Evolutionary conservation across 2,797 vertebrate species (phyloP).

Genomic region (Limnodromus scolopaceus): DNA sequence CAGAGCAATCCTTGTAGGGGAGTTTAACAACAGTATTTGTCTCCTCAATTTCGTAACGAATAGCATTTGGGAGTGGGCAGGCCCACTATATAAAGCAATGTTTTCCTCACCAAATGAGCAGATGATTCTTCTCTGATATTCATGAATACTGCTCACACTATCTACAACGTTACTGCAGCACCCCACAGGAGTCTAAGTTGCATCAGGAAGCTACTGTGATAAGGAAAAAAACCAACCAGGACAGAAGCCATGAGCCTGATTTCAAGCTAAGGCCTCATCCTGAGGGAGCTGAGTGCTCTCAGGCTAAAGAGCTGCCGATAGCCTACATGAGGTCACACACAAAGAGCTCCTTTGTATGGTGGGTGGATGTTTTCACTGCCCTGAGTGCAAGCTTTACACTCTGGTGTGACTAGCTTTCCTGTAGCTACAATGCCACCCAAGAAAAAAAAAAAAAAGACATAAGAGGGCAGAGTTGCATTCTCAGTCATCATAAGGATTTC

Average conservation of each 20-base stretch:
- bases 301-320: neutral
- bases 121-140: neutral
- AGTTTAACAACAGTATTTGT: neutral
- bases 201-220: neutral
- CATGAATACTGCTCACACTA: neutral
- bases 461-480: neutral
- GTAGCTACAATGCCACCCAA: neutral
- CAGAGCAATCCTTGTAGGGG: neutral
- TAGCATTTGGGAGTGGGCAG: neutral
- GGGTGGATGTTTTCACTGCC: neutral
- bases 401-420: neutral
- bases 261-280: neutral
- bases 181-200: neutral
- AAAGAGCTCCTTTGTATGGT: conserved; percentile 18
- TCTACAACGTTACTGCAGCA: neutral
- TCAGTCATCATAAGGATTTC: neutral
- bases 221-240: neutral
- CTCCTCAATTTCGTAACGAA: neutral
- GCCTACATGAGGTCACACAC: neutral
- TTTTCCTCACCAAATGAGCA: neutral
- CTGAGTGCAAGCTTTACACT: neutral
- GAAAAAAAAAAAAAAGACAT: neutral
- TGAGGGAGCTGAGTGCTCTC: neutral
- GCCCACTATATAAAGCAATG: neutral
- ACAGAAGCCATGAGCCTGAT: neutral